Evolutionary conservation across 1,140 invertebrate genomes (phyloP).

Genomic region (Musca vetustissima): DNA sequence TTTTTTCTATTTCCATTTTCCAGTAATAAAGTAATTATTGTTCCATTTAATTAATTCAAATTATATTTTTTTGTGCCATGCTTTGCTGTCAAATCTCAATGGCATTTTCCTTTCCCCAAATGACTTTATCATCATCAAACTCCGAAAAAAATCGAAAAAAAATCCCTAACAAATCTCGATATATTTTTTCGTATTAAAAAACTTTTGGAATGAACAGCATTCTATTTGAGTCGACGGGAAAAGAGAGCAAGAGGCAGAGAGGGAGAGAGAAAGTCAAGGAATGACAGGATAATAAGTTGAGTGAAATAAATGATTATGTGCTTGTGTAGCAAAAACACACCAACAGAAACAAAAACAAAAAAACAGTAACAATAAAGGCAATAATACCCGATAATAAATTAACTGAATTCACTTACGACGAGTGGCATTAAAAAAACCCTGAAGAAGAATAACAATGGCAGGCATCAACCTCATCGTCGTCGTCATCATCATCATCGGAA

Average conservation of each 20-base stretch:
- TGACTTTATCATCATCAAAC: too few relatives aligned
- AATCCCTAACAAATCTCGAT: too few relatives aligned
- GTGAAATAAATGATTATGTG: conserved; percentile 22
- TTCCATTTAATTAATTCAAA: too few relatives aligned
- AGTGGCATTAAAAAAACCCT: not conserved
- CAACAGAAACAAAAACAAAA: not conserved
- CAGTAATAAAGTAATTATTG: too few relatives aligned
- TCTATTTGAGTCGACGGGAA: not conserved
- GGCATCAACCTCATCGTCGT: not conserved
- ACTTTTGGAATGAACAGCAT: too few relatives aligned
- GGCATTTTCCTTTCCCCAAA: too few relatives aligned
- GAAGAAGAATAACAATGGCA: not conserved
- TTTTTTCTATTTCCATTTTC: too few relatives aligned
- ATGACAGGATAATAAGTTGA: conserved; percentile 13
- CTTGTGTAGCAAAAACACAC: not conserved
- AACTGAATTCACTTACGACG: conserved; percentile 53
- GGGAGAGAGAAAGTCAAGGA: too few relatives aligned
- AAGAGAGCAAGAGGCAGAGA: not conserved
- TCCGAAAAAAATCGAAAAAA: too few relatives aligned
- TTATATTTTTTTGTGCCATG: too few relatives aligned
- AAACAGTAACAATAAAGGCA: conserved; percentile 41
- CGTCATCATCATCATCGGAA: not conserved
- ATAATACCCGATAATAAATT: conserved; percentile 54
- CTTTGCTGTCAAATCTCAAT: too few relatives aligned
- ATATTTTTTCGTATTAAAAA: too few relatives aligned